Base-by-base conservation (phyloP, 2,113 vertebrate genomes). In the Pardalotus punctatus region DNA sequence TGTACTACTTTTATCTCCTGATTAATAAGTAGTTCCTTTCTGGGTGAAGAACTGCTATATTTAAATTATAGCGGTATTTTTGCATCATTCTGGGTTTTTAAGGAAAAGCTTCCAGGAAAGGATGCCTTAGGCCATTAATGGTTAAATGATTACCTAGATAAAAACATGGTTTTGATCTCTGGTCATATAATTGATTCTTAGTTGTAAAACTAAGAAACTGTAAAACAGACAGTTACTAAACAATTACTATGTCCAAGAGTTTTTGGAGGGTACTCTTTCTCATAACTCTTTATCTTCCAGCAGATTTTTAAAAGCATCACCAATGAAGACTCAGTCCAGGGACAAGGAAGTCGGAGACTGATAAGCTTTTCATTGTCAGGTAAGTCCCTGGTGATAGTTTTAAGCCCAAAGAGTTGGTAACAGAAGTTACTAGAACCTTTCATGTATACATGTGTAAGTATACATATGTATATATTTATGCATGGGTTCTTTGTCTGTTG, bases 291-390 rank as follows among this genome's bases (percentile, higher is more conserved):
- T 94, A 82, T 97, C 69, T 98, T 87, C 70, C 78, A 93, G 36
- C 97, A 99, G 99, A 97, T 99, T 70, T 98, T 99, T 96, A 99
- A 99, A 98, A 99, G 98, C 38, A 98, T 99, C 96, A 98, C 98
- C 70, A 98, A 97, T 93, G 98, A 99, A 80, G 99, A 99, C 73
- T 98, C 98, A 53, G 97, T 97, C 80, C 98, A 98, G 81, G 98
- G 98, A 61, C 98, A 98, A 94, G 98, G 99, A 94, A 99, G 97
- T 95, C 98, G 99, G 80, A 98, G 99, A 36, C 97, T 99, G 88
- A 99, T 99, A 97, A 99, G 99, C 96, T 99, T 99, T 96, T 99
- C 98, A 22, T 95, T 99, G 86, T 99, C 99, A 97, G 99, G 99
- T 99, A 97, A 84, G 98, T 77, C 60, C 81, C 62, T 96, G 29